Evolutionary conservation across 2,797 vertebrate species (phyloP).

Genomic region (Malurus splendens): DNA sequence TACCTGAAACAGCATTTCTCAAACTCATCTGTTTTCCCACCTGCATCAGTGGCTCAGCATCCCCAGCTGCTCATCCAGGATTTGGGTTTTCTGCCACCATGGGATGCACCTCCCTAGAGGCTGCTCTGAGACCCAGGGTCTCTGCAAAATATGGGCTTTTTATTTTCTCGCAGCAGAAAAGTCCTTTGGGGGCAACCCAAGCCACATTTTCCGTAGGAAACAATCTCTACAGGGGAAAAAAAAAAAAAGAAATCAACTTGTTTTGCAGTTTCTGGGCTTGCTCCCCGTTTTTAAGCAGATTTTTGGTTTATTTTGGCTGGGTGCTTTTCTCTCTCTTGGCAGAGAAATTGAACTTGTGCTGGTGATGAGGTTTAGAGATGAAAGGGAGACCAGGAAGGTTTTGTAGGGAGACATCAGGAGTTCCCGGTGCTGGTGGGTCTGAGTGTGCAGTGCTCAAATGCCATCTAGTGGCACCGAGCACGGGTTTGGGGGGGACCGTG

Average conservation of each 20-base stretch:
- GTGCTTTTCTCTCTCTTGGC: neutral
- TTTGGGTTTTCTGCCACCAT: neutral
- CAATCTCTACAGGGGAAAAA: neutral
- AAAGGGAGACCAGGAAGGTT: neutral
- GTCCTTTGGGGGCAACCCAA: neutral
- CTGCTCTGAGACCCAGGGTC: neutral
- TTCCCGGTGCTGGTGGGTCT: neutral
- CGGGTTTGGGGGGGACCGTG: neutral
- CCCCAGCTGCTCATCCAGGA: neutral
- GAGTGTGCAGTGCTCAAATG: neutral
- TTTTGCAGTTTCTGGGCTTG: neutral
- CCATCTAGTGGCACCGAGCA: slow-evolving; percentile 42
- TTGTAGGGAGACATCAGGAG: neutral
- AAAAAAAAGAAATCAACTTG: fast-evolving
- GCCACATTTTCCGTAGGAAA: neutral
- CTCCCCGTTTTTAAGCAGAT: neutral
- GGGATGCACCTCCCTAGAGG: neutral
- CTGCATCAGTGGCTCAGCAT: neutral
- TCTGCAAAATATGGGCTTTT: neutral
- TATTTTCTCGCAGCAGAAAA: neutral
- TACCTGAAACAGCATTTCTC: neutral
- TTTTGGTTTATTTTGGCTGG: neutral
- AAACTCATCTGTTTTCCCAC: neutral
- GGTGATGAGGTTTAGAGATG: neutral
- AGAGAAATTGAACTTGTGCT: neutral